phyloP scores from a whole-genome alignment of 2,113 vertebrate species.

The Rallus limicola region DNA sequence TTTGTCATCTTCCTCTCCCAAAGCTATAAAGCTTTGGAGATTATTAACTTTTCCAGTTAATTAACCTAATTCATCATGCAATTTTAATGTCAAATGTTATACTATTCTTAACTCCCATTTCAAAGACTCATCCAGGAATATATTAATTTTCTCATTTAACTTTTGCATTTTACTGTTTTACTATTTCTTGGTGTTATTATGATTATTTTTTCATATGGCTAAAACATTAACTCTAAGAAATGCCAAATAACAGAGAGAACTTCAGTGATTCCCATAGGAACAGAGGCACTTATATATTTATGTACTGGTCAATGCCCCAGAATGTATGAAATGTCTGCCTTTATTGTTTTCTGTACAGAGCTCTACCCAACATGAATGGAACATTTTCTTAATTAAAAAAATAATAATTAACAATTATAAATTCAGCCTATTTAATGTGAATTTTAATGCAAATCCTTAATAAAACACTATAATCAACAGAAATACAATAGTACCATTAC shows the following conservation, averaged over 20 bases:
- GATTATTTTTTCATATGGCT: not conserved
- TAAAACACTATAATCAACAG: not conserved
- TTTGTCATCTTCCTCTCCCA: not conserved
- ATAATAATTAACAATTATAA: not conserved
- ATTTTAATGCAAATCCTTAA: not conserved
- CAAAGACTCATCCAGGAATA: constrained; percentile 21
- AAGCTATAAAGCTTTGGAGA: constrained; percentile 16
- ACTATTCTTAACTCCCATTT: constrained; percentile 41
- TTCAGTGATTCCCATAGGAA: not conserved
- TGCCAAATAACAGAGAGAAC: not conserved
- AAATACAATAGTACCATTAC: not conserved
- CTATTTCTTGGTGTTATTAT: not conserved
- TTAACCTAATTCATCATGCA: constrained; percentile 64
- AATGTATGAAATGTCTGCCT: not conserved
- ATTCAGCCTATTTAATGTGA: not conserved
- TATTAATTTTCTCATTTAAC: constrained; percentile 26
- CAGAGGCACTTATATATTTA: not conserved
- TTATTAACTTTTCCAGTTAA: constrained; percentile 57
- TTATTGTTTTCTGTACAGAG: not conserved
- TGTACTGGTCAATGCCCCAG: not conserved
- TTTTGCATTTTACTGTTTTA: not conserved
- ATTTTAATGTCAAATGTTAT: constrained; percentile 49
- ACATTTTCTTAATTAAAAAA: not conserved
- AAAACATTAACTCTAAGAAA: not conserved
- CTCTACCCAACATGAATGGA: not conserved